Percentiles rank a stretch among this genome's conserved stretches.
Conservation (phyloP, 2,113 vertebrate species). For the Psilopsiagon aymara region DNA sequence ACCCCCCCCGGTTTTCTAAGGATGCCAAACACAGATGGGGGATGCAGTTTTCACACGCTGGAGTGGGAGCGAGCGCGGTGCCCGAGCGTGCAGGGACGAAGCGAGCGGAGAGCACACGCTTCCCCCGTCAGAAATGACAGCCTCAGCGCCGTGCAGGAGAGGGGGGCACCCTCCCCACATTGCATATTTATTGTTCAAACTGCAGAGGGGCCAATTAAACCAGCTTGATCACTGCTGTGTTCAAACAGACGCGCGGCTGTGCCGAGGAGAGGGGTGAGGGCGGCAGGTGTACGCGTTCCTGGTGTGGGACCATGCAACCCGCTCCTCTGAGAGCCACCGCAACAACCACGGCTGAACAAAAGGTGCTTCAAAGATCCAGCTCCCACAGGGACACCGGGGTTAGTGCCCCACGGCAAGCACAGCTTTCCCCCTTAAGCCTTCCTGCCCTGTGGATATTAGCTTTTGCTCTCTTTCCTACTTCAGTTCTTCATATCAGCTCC, state of each 20-base stretch:
- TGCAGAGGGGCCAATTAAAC: slow-evolving; percentile 63
- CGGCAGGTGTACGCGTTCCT: neutral
- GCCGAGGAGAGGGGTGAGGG: neutral
- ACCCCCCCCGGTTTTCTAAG: neutral
- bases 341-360: neutral
- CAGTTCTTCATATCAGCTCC: neutral
- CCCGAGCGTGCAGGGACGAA: neutral
- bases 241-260: neutral
- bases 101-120: neutral
- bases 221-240: neutral
- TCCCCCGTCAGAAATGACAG: neutral
- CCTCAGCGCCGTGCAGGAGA: rapidly evolving
- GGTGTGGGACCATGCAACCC: rapidly evolving
- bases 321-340: neutral
- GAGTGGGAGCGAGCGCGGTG: neutral
- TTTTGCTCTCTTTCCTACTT: neutral
- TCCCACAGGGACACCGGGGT: neutral
- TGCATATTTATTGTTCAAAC: slow-evolving; percentile 29
- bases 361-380: neutral
- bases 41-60: neutral
- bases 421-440: neutral
- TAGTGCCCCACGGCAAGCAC: neutral
- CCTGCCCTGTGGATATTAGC: neutral
- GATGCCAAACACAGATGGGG: slow-evolving; percentile 13
- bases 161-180: neutral